Evolutionary conservation across 2,113 vertebrate species (phyloP).

Genomic region (Cryptomyrus ogoouensis): DNA sequence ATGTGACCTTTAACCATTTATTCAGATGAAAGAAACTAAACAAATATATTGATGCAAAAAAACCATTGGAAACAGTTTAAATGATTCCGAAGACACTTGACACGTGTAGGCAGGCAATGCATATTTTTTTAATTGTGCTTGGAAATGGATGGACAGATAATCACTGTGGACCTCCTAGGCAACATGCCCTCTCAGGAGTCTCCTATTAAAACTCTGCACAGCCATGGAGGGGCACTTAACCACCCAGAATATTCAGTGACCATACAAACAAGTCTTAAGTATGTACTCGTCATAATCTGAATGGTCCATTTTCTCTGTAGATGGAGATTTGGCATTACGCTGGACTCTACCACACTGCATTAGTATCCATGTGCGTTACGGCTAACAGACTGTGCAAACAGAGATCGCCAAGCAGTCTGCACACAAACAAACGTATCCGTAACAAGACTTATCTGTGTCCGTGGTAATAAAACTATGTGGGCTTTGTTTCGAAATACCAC

Average conservation of each 20-base stretch:
- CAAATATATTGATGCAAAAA: background rate
- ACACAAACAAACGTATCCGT: background rate
- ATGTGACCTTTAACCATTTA: background rate
- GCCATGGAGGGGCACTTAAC: background rate
- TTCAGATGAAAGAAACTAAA: background rate
- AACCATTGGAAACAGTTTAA: background rate
- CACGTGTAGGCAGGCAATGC: background rate
- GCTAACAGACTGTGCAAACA: conserved; percentile 68
- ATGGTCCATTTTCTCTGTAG: conserved; percentile 14
- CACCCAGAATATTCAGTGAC: background rate
- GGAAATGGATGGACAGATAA: background rate
- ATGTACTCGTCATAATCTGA: background rate
- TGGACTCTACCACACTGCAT: conserved; percentile 58
- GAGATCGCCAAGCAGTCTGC: conserved; percentile 27
- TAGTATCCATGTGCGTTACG: conserved; percentile 60
- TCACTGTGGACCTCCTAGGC: background rate
- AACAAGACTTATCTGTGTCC: background rate
- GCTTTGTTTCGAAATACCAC: background rate
- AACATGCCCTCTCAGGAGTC: background rate
- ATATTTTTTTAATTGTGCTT: background rate
- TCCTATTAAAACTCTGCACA: background rate
- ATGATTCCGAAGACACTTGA: background rate
- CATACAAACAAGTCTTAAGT: background rate
- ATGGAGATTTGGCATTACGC: conserved; percentile 16
- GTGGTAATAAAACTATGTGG: background rate